These are phyloP conservation scores for Hermodice carunculata DNA, from an alignment of 2,888 invertebrate species.

Conservation along the genomic window DNA sequence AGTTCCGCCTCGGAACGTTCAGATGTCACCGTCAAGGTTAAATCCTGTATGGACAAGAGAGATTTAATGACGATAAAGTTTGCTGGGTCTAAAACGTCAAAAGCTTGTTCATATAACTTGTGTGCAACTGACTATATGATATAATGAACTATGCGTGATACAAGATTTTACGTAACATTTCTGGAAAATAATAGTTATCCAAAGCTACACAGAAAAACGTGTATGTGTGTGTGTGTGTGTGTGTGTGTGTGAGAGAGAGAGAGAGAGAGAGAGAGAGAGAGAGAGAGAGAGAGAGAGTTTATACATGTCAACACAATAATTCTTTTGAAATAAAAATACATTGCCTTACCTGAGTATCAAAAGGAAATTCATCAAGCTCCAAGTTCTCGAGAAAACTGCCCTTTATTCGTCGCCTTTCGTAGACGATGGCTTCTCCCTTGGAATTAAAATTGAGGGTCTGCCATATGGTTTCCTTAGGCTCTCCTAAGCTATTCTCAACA, in stretches of 20 bases:
- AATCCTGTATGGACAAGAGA: slow-evolving; percentile 33
- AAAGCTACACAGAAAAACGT: too few species aligned
- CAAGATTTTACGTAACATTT: too few species aligned
- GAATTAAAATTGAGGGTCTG: slow-evolving; percentile 35
- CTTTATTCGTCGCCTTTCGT: slow-evolving; percentile 47
- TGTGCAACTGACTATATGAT: background rate
- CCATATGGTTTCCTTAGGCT: slow-evolving; percentile 46
- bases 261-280: too few species aligned
- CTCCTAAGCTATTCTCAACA: slow-evolving; percentile 53
- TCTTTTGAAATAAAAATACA: too few species aligned
- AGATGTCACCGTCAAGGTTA: slow-evolving; percentile 50
- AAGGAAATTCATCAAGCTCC: slow-evolving; percentile 58
- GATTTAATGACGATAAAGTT: background rate
- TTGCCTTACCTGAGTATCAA: slow-evolving; percentile 58
- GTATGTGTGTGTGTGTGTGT: too few species aligned
- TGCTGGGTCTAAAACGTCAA: too few species aligned
- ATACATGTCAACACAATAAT: too few species aligned
- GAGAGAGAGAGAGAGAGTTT: too few species aligned
- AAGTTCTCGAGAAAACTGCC: slow-evolving; percentile 58
- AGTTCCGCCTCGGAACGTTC: slow-evolving; percentile 46
- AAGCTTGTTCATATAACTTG: too few species aligned
- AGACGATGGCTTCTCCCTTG: slow-evolving; percentile 43
- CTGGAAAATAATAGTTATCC: too few species aligned
- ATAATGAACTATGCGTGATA: background rate
- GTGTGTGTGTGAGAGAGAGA: too few species aligned